Evolutionary conservation across 1,140 invertebrate species (phyloP), one percentile per base, ranked within the genome.

Genomic region (Rhagoletis zephyria): DNA sequence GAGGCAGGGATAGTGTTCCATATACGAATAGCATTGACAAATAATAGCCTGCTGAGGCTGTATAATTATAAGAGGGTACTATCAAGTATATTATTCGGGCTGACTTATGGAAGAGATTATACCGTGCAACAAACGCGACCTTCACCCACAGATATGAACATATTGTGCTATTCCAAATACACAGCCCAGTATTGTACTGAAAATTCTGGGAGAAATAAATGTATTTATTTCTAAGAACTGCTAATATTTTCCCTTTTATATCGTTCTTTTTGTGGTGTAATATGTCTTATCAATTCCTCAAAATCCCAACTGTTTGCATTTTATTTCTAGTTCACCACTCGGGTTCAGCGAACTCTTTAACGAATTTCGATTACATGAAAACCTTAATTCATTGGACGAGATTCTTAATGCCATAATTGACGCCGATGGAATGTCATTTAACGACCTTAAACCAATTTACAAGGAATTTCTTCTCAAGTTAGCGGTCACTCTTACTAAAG

Each of bases 401-500:
- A 97, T 98, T 87, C 94, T 98, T 16, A 96, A 96, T 89, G 96
- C 96, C 89, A 97, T 98, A 89, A 97, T 98, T 88, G 96, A 97
- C 93, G 95, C 96, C 1, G 96, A 97, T 91, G 97, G 97, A 81
- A 98, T 98, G 97, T 97, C 96, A 40, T 98, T 97, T 93, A 98
- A 97, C 93, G 97, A 97, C 89, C 93, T 98, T 77, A 97, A 97
- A 92, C 97, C 97, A 4, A 96, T 97, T 63, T 97, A 98, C 91
- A 97, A 97, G 93, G 97, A 98, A 93, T 97, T 98, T 90, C 93
- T 98, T 45, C 92, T 98, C 65, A 97, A 97, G 93, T 93, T 98
- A 85, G 96, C 97, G 0, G 95, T 97, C 0, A 97, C 97, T 0
- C 93, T 98, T 30, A 97, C 97, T 30, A 97, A 97, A 93, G 97